Base-by-base conservation (phyloP, 2,113 vertebrate genomes). In the Forbesichthys papilliferus region DNA sequence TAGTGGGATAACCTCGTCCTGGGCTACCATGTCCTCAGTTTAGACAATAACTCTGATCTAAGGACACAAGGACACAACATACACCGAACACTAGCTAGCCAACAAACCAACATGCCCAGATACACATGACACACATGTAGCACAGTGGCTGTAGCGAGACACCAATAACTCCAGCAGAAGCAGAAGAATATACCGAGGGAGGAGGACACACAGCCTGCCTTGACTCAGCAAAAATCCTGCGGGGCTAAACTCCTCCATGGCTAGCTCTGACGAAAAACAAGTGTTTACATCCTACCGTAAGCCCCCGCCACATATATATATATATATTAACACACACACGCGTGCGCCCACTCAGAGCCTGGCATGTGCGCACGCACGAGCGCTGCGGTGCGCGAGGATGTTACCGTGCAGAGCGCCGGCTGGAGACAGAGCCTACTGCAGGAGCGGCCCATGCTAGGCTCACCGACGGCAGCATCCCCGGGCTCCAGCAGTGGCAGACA, bases 361-460 rank as follows among this genome's bases (percentile, higher is more conserved):
- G 5, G 66, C 64, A 84, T n/a, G 66, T 60, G 47, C 54, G 9
- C 54, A 4, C 11, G 1, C 36, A 5, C 5, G 36, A 42, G 12
- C 74, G 66, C 67, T 27, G 71, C 78, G 66, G 48, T 64, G 48
- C 10, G 27, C 18, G 27, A 75, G 71, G 62, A 73, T 52, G 2
- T 91, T 96, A 96, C 95, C 94, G 95, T 95, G 85, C 92, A 92
- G 87, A 75, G 89, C 81, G 82, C 85, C 78, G 92, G 85, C 86
- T 87, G 76, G 90, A 86, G 67, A 75, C 87, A 88, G 84, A 90
- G 92, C 86, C 88, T 92, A 89, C 91, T 94, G 92, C 94, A 95
- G 93, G 90, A 84, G 68, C 92, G 93, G 89, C 92, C 94, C 95
- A 96, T 95, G 84, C 82, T 47, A 27, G 27, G 27, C 27, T 2